These are phyloP conservation scores for Chiloscyllium plagiosum DNA, from an alignment of 2,113 vertebrate species.

Conservation along the genomic window DNA sequence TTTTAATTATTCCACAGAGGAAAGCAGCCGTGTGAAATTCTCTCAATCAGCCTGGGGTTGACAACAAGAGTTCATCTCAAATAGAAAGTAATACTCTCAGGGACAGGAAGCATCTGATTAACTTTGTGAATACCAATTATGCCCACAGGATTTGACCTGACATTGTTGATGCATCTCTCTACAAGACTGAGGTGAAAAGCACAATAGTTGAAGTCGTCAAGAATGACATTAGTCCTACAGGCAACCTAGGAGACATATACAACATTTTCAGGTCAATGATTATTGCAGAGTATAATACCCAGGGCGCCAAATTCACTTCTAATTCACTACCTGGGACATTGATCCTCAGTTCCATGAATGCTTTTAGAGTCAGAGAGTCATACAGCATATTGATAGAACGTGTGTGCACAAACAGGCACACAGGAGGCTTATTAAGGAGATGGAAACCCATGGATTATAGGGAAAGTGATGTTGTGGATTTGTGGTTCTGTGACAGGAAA, in stretches of 20 bases:
- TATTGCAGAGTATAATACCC: neutral
- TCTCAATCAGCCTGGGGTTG: neutral
- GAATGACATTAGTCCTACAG: neutral
- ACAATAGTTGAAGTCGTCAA: neutral
- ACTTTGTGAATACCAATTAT: constrained; percentile 20
- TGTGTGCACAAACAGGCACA: neutral
- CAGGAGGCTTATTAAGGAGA: neutral
- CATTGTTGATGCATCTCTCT: neutral
- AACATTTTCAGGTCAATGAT: neutral
- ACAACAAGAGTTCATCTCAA: constrained; percentile 23
- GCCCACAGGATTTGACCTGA: neutral
- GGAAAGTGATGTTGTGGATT: too few relatives aligned
- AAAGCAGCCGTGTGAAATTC: neutral
- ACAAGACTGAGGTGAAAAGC: neutral
- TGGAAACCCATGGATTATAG: neutral
- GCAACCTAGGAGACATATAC: neutral
- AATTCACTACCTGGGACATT: neutral
- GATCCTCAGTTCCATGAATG: neutral
- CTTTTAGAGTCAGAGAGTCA: too few relatives aligned
- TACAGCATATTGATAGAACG: too few relatives aligned
- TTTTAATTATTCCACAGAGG: constrained; percentile 24
- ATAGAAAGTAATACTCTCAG: neutral
- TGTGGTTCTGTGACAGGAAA: too few relatives aligned
- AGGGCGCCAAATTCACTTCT: neutral
- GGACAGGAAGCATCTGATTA: constrained; percentile 9